A percentile compares a stretch with the other conserved stretches of the same genome.
Evolutionary conservation across 2,797 vertebrate genomes (phyloP).

Genomic region (Gorsachius magnificus): DNA sequence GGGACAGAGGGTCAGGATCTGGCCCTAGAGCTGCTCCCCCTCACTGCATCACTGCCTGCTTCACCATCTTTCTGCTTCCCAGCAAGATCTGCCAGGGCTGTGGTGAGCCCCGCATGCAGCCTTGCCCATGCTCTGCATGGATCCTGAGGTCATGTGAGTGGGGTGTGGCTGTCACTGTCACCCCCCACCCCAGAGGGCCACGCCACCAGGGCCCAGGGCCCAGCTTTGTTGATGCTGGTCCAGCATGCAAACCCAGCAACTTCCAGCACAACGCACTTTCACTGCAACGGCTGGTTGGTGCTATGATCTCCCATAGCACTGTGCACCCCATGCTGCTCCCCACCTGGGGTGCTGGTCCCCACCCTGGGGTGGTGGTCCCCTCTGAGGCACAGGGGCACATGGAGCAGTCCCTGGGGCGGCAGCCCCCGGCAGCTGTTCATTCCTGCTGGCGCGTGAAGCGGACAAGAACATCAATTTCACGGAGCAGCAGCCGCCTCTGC

Average conservation of each 20-base stretch:
- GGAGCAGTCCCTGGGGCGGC: not conserved
- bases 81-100: not conserved
- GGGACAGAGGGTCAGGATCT: not conserved
- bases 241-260: rapidly evolving
- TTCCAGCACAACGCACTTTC: rapidly evolving
- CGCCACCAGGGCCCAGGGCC: rapidly evolving
- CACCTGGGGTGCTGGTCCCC: not conserved
- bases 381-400: not conserved
- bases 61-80: not conserved
- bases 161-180: not conserved
- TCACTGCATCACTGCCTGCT: rapidly evolving
- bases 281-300: not conserved
- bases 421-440: slow-evolving; percentile 53
- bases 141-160: not conserved
- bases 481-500: slow-evolving; percentile 39
- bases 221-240: not conserved
- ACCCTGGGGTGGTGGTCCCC: not conserved
- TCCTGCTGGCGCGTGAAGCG: slow-evolving; percentile 22
- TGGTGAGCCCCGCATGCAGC: not conserved
- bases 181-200: rapidly evolving
- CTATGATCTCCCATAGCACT: rapidly evolving
- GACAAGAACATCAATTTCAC: slow-evolving; percentile 65
- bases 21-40: not conserved
- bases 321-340: rapidly evolving
- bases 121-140: not conserved